Conservation (phyloP, 92 coral and sea anemone species). For the Palythoa grandiflora region DNA sequence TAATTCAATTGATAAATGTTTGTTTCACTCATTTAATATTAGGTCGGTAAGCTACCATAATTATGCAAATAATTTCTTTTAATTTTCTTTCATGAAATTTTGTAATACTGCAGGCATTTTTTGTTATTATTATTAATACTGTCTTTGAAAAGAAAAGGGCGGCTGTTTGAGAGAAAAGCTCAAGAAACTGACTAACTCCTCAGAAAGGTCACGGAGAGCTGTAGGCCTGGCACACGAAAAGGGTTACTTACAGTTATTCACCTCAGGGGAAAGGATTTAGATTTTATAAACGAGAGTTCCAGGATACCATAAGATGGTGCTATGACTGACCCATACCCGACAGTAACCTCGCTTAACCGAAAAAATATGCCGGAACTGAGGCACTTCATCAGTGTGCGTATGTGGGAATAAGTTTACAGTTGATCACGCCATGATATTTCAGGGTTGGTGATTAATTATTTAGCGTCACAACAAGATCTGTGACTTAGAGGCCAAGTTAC, state of each 20-base stretch:
- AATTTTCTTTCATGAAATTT: no score
- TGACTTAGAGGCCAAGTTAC: no score
- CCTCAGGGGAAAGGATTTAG: conserved; percentile 35
- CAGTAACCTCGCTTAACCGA: background rate
- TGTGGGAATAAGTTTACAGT: conserved; percentile 29
- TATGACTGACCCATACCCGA: conserved; percentile 33
- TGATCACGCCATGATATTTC: conserved; percentile 56
- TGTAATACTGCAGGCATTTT: no score
- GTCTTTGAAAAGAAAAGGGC: background rate
- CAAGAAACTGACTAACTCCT: background rate
- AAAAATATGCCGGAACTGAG: no score
- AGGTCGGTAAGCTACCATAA: no score
- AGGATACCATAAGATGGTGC: conserved; percentile 38
- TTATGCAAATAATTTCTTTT: no score
- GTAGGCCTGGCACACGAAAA: conserved; percentile 54
- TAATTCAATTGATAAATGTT: no score
- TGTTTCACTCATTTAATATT: no score
- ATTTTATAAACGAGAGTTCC: conserved; percentile 41
- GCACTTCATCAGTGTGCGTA: conserved; percentile 29
- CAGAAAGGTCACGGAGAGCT: conserved; percentile 33
- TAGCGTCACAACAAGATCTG: no score
- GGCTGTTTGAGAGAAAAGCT: background rate
- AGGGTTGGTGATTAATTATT: background rate
- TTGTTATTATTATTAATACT: no score
- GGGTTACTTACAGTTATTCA: conserved; percentile 46